Evolutionary conservation across 2,113 vertebrate species (phyloP).

Genomic region (Carlito syrichta): DNA sequence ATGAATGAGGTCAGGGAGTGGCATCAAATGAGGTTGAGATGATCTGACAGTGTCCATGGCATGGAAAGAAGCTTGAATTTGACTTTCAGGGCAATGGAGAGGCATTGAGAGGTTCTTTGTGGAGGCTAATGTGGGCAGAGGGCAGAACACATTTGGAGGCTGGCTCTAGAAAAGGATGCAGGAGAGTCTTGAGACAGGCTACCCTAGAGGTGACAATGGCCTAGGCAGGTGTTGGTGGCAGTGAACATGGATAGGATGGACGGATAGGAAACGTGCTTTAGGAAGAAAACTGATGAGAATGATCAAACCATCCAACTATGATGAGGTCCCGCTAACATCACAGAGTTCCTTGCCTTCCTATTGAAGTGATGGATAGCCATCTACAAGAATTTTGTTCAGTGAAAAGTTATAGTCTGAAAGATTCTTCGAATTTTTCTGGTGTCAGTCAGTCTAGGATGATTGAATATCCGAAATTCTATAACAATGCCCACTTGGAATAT

Average conservation of each 20-base stretch:
- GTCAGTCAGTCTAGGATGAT: background rate
- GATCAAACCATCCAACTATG: background rate
- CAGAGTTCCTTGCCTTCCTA: background rate
- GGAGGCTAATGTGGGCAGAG: background rate
- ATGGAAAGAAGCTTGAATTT: background rate
- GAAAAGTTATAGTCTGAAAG: background rate
- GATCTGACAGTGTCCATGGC: background rate
- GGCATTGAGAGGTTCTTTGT: background rate
- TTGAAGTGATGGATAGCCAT: background rate
- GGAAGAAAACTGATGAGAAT: background rate
- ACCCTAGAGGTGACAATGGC: background rate
- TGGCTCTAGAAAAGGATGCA: background rate
- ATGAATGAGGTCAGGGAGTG: background rate
- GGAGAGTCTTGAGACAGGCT: background rate
- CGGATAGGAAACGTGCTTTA: background rate
- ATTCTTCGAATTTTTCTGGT: background rate
- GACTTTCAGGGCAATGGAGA: background rate
- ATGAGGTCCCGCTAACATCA: background rate
- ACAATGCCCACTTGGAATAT: background rate
- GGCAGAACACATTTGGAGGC: background rate
- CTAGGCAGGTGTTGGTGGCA: too few relatives aligned
- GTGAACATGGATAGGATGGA: too few relatives aligned
- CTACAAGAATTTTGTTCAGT: background rate
- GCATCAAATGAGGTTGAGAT: background rate
- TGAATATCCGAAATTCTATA: background rate